These are phyloP conservation scores for Siniperca obscura DNA, from an alignment of 2,797 vertebrate species.

Conservation along the genomic window DNA sequence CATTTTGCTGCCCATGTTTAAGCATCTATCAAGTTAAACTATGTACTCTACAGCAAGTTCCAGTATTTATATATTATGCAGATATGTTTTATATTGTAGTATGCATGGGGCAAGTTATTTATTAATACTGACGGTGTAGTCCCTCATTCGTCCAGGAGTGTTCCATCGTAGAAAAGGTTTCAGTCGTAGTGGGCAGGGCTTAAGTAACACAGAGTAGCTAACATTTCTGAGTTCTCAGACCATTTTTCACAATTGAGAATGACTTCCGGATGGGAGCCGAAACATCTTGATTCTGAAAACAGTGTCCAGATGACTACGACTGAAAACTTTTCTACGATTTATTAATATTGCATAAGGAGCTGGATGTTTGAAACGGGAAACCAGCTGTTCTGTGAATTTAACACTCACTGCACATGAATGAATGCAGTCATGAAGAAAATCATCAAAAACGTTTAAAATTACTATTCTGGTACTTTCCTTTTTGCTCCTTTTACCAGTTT, in stretches of 20 bases:
- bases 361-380: conserved; percentile 40
- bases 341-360: conserved; percentile 49
- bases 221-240: too few relatives aligned
- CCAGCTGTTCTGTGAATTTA: neutral
- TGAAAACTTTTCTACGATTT: neutral
- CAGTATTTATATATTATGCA: conserved; percentile 34
- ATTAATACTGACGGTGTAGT: conserved; percentile 38
- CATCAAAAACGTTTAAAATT: neutral
- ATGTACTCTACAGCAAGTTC: neutral
- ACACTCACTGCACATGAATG: neutral
- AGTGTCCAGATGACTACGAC: too few relatives aligned
- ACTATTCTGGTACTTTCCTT: neutral
- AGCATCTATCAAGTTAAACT: neutral
- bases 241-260: too few relatives aligned
- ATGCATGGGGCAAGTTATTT: conserved; percentile 3
- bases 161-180: too few relatives aligned
- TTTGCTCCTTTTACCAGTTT: neutral
- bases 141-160: too few relatives aligned
- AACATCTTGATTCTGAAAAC: too few relatives aligned
- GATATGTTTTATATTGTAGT: conserved; percentile 20
- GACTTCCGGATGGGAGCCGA: too few relatives aligned
- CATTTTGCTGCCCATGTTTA: neutral
- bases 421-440: neutral
- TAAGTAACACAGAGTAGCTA: too few relatives aligned
- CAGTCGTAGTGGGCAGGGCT: too few relatives aligned